Evolutionary conservation across 1,140 invertebrate genomes (phyloP).

Genomic region (Drosophila mauritiana): DNA sequence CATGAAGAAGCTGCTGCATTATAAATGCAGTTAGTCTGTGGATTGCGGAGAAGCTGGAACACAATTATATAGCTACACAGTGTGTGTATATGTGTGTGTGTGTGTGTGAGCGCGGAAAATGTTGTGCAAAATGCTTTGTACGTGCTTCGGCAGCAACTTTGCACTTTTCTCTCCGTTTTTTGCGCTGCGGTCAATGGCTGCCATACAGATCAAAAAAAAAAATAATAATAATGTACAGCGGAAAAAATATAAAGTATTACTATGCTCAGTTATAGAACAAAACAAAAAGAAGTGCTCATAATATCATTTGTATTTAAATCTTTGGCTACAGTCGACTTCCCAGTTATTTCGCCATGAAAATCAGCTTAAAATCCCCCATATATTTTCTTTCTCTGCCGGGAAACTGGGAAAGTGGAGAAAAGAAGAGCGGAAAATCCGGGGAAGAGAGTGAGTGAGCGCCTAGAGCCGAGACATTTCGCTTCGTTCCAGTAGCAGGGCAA

Average conservation of each 20-base stretch:
- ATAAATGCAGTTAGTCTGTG: constrained; percentile 75
- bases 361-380: not conserved
- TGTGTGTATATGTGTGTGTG: constrained; percentile 9
- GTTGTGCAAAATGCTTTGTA: constrained; percentile 78
- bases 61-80: constrained; percentile 58
- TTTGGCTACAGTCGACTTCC: not conserved
- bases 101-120: constrained; percentile 73
- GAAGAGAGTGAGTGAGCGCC: constrained; percentile 3
- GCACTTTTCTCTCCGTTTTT: constrained; percentile 39
- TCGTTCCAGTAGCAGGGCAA: constrained; percentile 65
- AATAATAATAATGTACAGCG: not conserved
- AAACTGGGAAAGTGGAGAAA: not conserved
- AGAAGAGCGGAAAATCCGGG: not conserved
- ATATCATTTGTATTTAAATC: not conserved
- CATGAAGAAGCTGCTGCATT: constrained; percentile 81
- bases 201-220: not conserved
- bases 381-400: not conserved
- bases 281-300: no score
- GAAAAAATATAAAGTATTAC: not conserved
- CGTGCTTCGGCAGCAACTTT: constrained; percentile 59
- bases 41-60: constrained; percentile 59
- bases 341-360: not conserved
- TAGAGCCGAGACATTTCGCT: constrained; percentile 33
- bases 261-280: no score
- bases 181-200: constrained; percentile 65